Conservation (phyloP, 1,140 invertebrate species). For the Ditylenchus dipsaci region DNA sequence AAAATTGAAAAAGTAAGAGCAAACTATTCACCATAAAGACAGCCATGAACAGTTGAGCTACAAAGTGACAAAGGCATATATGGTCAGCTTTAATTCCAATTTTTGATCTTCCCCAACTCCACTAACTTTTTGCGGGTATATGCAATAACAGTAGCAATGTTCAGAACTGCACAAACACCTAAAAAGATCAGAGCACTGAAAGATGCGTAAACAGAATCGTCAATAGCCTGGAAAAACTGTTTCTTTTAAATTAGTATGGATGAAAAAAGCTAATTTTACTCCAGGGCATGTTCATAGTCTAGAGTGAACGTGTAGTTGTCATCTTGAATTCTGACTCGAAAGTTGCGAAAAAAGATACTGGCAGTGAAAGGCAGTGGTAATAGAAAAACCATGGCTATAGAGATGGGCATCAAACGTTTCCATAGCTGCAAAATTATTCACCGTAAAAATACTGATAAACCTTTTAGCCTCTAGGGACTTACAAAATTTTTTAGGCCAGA, state of each 20-base stretch:
- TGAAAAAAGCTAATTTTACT: not conserved
- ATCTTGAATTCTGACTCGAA: not conserved
- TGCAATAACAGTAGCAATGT: not conserved
- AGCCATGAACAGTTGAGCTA: not conserved
- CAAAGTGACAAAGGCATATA: not conserved
- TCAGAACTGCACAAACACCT: not conserved
- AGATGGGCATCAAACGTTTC: not conserved
- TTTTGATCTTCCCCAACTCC: not conserved
- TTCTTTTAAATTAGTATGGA: not conserved
- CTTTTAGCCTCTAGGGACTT: no score
- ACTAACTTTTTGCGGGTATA: not conserved
- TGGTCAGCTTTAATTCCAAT: not conserved
- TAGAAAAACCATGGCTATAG: not conserved
- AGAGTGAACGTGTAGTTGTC: not conserved
- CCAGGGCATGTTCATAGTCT: not conserved
- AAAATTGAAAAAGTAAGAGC: no score
- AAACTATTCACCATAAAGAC: not conserved
- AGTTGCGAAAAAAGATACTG: not conserved
- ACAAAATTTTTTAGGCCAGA: no score
- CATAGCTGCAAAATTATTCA: not conserved
- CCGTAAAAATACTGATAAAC: no score
- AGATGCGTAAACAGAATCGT: not conserved
- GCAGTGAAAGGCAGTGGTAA: not conserved
- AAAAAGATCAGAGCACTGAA: not conserved
- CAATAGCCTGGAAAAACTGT: not conserved